Percentiles rank a stretch among this genome's conserved stretches.
These are phyloP conservation scores for Manacus vitellinus DNA, from an alignment of 2,113 vertebrate species.

Conservation along the genomic window DNA sequence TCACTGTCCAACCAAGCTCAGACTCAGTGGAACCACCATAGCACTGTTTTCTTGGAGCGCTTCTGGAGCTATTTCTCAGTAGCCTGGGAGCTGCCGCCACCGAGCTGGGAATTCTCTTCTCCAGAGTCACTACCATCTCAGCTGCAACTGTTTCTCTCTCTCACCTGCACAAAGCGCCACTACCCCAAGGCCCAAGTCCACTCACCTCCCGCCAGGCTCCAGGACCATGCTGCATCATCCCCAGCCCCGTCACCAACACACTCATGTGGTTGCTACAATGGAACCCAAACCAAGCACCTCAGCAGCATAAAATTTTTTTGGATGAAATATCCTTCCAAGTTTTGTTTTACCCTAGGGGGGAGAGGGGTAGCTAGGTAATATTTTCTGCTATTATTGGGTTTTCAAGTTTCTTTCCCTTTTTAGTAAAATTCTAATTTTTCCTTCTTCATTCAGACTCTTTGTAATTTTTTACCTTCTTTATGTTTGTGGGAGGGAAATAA, in stretches of 20 bases:
- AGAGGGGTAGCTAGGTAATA: not conserved
- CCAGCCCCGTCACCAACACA: not conserved
- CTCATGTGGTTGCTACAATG: not conserved
- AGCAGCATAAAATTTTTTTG: not conserved
- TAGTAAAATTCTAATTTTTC: not conserved
- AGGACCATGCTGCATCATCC: not conserved
- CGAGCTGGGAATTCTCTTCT: not conserved
- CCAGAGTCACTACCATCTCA: not conserved
- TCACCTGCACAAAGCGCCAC: not conserved
- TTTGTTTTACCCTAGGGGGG: not conserved
- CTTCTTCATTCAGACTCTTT: not conserved
- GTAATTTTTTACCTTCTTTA: not conserved
- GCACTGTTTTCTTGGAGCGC: not conserved
- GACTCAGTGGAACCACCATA: not conserved
- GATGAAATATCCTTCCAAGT: not conserved
- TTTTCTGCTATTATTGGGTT: not conserved
- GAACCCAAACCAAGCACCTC: not conserved
- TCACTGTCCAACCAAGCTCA: not conserved
- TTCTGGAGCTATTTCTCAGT: not conserved
- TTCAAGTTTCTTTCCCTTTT: not conserved
- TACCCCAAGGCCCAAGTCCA: not conserved
- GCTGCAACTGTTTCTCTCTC: not conserved
- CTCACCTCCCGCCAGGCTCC: not conserved
- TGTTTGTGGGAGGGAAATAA: not conserved
- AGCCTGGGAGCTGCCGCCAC: not conserved